phyloP scores from a whole-genome alignment of 2,888 invertebrate genomes.

The Rhabditoides inermis region DNA sequence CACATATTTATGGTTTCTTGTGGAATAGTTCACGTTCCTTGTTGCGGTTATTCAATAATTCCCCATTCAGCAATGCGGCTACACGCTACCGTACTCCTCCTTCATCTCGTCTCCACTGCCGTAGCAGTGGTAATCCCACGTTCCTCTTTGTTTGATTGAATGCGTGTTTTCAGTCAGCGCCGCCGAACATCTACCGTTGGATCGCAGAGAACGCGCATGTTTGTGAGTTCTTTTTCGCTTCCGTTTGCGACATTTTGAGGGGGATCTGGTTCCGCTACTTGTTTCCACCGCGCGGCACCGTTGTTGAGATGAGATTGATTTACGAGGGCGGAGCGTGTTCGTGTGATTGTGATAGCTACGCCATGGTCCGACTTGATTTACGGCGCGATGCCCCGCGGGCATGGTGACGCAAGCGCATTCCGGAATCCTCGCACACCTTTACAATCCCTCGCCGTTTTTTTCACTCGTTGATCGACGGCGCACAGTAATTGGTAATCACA shows the following conservation, averaged over 20 bases:
- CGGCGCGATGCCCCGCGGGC: too few species aligned
- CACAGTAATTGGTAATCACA: too few species aligned
- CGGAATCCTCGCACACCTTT: too few species aligned
- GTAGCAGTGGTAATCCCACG: constrained; percentile 1
- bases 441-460: too few species aligned
- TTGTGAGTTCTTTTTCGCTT: constrained; percentile 29
- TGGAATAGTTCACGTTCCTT: background rate
- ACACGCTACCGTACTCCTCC: background rate
- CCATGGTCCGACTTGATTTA: too few species aligned
- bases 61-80: background rate
- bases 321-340: too few species aligned
- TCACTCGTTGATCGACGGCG: too few species aligned
- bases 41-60: background rate
- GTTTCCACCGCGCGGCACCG: background rate
- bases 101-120: background rate
- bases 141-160: background rate
- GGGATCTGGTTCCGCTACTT: background rate
- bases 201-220: constrained; percentile 48
- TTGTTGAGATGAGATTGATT: too few species aligned
- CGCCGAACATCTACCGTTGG: constrained; percentile 45
- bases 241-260: background rate
- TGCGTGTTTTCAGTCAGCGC: too few species aligned
- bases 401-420: too few species aligned
- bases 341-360: too few species aligned
- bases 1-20: background rate